These are phyloP conservation scores for Lonchura striata DNA, from an alignment of 2,113 vertebrate genomes.

Conservation along the genomic window DNA sequence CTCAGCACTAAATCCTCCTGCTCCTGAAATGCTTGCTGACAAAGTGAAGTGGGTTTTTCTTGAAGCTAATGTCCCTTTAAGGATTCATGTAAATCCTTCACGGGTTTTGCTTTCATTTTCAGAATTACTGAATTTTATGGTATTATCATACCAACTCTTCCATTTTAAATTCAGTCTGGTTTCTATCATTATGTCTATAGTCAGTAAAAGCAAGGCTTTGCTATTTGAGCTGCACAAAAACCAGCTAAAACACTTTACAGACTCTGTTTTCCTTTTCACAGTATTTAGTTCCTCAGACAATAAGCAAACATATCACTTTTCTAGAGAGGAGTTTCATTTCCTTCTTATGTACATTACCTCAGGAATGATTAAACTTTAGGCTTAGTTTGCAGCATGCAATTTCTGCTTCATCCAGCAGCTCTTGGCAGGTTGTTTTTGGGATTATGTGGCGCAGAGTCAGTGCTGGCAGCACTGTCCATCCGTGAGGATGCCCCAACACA, in stretches of 20 bases:
- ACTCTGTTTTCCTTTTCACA: not conserved
- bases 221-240: not conserved
- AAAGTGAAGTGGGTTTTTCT: not conserved
- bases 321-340: not conserved
- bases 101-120: constrained; percentile 19
- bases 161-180: not conserved
- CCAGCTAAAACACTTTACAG: not conserved
- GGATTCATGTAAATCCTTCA: not conserved
- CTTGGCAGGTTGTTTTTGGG: not conserved
- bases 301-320: not conserved
- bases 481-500: accelerated
- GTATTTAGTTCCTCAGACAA: not conserved
- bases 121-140: not conserved
- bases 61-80: not conserved
- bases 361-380: not conserved
- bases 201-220: not conserved
- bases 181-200: not conserved
- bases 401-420: not conserved
- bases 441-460: not conserved
- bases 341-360: not conserved
- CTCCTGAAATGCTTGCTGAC: not conserved
- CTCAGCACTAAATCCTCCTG: not conserved
- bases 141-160: not conserved
- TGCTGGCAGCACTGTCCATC: not conserved
- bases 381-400: not conserved